phyloP scores from a whole-genome alignment of 37 sponge, comb jelly and placozoan species.

The Ephydatia muelleri region DNA sequence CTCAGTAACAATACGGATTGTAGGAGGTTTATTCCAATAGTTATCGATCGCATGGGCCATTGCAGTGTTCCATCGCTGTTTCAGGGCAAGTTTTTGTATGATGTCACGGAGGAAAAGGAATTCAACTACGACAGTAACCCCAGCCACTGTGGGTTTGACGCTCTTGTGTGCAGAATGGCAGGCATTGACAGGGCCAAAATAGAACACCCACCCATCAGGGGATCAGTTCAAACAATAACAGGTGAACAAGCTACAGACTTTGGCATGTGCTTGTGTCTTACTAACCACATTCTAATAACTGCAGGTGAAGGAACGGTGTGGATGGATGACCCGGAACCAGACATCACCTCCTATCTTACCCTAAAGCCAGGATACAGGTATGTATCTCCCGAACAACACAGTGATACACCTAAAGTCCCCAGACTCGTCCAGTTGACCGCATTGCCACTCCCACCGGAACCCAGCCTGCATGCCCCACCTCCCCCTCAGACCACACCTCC shows the following conservation, averaged over 20 bases:
- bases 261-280: background rate
- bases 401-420: background rate
- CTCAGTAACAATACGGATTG: background rate
- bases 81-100: conserved; percentile 3
- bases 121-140: conserved; percentile 33
- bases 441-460: background rate
- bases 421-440: background rate
- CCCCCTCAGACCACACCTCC: background rate
- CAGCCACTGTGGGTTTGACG: conserved; percentile 37
- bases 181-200: conserved; percentile 51
- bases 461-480: background rate
- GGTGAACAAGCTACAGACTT: background rate
- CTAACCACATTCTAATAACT: background rate
- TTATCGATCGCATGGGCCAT: conserved; percentile 8
- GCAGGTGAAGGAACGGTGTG: background rate
- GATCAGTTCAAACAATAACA: background rate
- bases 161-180: conserved; percentile 55
- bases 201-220: background rate
- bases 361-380: background rate
- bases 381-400: background rate
- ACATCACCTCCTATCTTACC: background rate
- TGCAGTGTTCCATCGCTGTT: conserved; percentile 31
- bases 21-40: conserved; percentile 36
- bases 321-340: background rate
- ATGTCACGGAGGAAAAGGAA: background rate